Conservation (phyloP, 2,113 vertebrate genomes). For the Synodontis membranacea region DNA sequence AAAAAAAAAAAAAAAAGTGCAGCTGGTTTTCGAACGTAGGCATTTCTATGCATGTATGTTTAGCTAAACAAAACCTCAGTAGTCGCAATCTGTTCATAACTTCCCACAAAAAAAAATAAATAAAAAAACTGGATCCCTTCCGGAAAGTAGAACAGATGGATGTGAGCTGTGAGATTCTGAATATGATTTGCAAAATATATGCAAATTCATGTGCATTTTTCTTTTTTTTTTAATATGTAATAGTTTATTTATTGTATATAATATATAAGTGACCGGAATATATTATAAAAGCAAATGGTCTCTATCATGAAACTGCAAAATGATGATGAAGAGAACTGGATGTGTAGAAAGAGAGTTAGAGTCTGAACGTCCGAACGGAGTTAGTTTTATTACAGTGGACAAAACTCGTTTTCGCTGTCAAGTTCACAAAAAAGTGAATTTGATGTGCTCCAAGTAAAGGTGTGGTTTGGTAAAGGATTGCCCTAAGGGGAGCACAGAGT, state of each 20-base stretch:
- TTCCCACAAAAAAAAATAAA: neutral
- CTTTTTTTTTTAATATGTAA: neutral
- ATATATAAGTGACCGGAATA: neutral
- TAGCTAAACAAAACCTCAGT: conserved; percentile 10
- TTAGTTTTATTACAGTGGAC: neutral
- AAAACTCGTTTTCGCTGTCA: neutral
- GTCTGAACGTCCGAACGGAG: neutral
- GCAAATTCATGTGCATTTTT: neutral
- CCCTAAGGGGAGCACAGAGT: neutral
- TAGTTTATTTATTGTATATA: neutral
- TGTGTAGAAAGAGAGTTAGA: neutral
- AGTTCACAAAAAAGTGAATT: neutral
- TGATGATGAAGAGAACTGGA: neutral
- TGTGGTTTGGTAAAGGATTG: neutral
- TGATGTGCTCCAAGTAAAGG: conserved; percentile 4
- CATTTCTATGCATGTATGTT: neutral
- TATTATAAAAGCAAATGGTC: neutral
- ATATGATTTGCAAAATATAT: neutral
- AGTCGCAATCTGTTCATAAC: conserved; percentile 6
- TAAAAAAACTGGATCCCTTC: neutral
- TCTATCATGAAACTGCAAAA: neutral
- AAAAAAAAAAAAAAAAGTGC: neutral
- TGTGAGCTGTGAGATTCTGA: neutral
- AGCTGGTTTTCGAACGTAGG: neutral
- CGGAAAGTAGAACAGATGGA: conserved; percentile 1